Conservation (phyloP, 2,888 invertebrate genomes). For the Netelia inedita region DNA sequence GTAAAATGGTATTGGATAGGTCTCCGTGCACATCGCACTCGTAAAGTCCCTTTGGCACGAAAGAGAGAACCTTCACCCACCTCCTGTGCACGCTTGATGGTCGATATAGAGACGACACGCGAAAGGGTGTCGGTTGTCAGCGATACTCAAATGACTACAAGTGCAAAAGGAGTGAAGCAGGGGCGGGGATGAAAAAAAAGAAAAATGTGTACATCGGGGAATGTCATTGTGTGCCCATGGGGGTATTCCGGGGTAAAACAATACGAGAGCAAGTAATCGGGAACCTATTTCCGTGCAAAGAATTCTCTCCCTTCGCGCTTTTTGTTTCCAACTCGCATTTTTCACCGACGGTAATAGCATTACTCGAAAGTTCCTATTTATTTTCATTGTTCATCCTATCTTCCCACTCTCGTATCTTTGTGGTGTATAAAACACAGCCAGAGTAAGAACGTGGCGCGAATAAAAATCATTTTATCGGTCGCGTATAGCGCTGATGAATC, state of each 20-base stretch:
- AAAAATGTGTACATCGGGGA: not conserved
- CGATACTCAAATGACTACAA: slow-evolving; percentile 10
- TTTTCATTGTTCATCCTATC: not conserved
- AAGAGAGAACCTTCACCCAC: not conserved
- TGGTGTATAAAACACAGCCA: not conserved
- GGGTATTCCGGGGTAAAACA: not conserved
- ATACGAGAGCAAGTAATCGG: not conserved
- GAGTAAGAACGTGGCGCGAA: not conserved
- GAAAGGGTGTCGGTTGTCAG: slow-evolving; percentile 13
- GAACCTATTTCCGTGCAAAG: not conserved
- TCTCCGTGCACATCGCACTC: not conserved
- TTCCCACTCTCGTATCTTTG: slow-evolving; percentile 16
- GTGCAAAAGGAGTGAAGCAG: slow-evolving; percentile 11
- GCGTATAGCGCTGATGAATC: slow-evolving; percentile 3
- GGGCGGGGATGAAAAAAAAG: not conserved
- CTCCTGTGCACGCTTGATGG: not conserved
- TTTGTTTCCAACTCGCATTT: too few relatives aligned
- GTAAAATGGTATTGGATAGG: not conserved
- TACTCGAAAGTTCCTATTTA: not conserved
- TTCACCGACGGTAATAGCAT: too few relatives aligned
- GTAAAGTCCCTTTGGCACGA: slow-evolving; percentile 12
- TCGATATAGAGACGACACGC: slow-evolving; percentile 20
- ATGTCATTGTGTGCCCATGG: not conserved
- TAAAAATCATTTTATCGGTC: slow-evolving; percentile 49
- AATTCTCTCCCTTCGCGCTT: too few relatives aligned